Base-by-base conservation (phyloP, 2,113 vertebrate species). In the Poicephalus meyeri region DNA sequence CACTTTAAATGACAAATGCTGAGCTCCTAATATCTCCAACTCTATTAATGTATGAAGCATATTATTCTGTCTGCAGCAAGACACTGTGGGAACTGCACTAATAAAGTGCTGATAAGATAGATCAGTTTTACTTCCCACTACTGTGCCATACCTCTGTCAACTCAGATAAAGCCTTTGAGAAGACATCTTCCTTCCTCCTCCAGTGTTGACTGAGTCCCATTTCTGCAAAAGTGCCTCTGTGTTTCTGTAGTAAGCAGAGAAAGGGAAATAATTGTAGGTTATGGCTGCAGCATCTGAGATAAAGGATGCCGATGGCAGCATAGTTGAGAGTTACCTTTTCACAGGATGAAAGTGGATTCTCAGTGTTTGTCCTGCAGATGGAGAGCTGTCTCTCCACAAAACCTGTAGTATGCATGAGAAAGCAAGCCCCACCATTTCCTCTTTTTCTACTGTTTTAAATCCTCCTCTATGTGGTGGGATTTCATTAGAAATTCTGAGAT, bases 1-100 rank as follows among this genome's bases (percentile, higher is more conserved):
- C 61, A 72, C 19, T 92, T 77, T 63, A 94, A 90, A 61, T 84
- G 70, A 93, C 49, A 77, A 95, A 95, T 94, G 39, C 14, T 68
- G 28, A 89, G 39, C 39, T 74, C 49, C 84, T 91, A 77, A 85
- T 95, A 86, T 58, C 79, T 95, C 60, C n/a, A 70, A 29, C 58
- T 77, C 61, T 70, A 64, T 73, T 93, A 88, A 87, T 0, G 0
- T 26, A 44, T 19, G 78, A 66, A 91, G 20, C 24, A 50, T 84
- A 85, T 69, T 85, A 91, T 78, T 95, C 86, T 14, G 20, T 80
- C 56, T 85, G 44, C 56, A 66, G 49, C 37, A 81, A 81, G 52
- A 76, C 29, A 37, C 13, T 81, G 15, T n/a, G 58, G 44, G 41
- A 86, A 41, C 46, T 76, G 25, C n/a, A 24, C 15, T 91, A 93